Base-by-base conservation (phyloP, 2,888 invertebrate species). In the Cataglyphis altisquamis region DNA sequence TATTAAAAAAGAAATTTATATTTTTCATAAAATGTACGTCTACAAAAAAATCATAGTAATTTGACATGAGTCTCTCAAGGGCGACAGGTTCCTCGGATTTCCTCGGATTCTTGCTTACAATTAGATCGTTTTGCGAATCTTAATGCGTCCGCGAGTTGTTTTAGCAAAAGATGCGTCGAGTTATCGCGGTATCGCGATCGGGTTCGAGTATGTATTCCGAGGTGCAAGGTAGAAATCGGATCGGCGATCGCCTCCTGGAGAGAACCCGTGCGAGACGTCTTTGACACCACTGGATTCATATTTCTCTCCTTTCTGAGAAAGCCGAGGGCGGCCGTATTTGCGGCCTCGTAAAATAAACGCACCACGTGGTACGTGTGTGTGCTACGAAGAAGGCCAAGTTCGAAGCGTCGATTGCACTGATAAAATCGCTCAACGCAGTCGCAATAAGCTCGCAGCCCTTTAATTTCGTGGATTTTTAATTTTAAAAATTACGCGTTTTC, bases 291-390 rank as follows among this genome's bases (percentile, higher is more conserved):
- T 45, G 39, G 64, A 83, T 70, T 90, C 86, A 74, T 87, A 83
- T 90, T 88, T 90, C 90, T 88, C 83, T 82, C 86, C 84, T 87
- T 90, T 89, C 89, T 64, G 63, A 85, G 89, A 86, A 90, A 70
- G 62, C 64, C 84, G 82, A 80, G 88, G 85, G 87, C 84, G 74
- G 75, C 81, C 78, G 89, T 85, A 88, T 90, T 90, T 85, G 89
- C 62, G 89, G 84, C 84, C 84, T 90, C 90, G 64, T 90, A 89
- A 90, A 90, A 89, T 89, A 90, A 90, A 87, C 89, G 90, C 84
- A 88, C 81, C 88, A 84, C 89, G 83, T 83, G 86, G 82, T 63
- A 64, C 21, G 21, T 72, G 64, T 60, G 64, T 72, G 57, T 67
- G 73, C 83, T 68, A 81, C 85, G 88, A 90, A 87, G 90, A 87